phyloP scores from a whole-genome alignment of 1,140 invertebrate genomes.

The Cephus cinctus region DNA sequence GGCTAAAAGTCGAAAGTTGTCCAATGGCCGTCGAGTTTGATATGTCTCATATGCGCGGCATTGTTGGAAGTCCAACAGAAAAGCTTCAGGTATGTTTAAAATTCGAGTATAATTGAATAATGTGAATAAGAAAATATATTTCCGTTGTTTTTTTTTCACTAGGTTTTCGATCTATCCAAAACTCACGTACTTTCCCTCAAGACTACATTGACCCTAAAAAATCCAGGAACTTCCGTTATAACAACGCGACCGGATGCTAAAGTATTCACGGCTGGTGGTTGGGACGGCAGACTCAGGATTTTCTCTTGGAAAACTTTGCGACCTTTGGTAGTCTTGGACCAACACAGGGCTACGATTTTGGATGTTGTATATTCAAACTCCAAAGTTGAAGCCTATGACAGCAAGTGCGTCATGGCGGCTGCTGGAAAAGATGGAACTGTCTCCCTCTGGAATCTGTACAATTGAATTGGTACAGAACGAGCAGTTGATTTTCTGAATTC shows the following conservation, averaged over 20 bases:
- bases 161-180: slow-evolving; percentile 43
- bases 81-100: slow-evolving; percentile 62
- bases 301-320: slow-evolving; percentile 77
- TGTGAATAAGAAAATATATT: slow-evolving; percentile 41
- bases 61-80: slow-evolving; percentile 64
- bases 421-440: slow-evolving; percentile 69
- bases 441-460: slow-evolving; percentile 75
- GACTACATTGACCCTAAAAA: slow-evolving; percentile 64
- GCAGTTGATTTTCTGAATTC: too few species aligned
- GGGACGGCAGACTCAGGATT: slow-evolving; percentile 74
- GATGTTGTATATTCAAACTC: slow-evolving; percentile 67
- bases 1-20: slow-evolving; percentile 63
- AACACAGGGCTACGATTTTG: slow-evolving; percentile 65
- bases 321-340: slow-evolving; percentile 71
- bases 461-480: too few species aligned
- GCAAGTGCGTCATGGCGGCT: slow-evolving; percentile 69
- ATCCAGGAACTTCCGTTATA: slow-evolving; percentile 71
- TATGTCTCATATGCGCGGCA: slow-evolving; percentile 60
- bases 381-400: slow-evolving; percentile 64
- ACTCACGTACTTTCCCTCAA: slow-evolving; percentile 55
- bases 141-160: slow-evolving; percentile 16
- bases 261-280: slow-evolving; percentile 73
- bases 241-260: slow-evolving; percentile 70
- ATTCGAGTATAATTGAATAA: too few species aligned
- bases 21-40: slow-evolving; percentile 71